These are phyloP conservation scores for Martes martes DNA, from an alignment of 2,113 vertebrate genomes.

Conservation along the genomic window DNA sequence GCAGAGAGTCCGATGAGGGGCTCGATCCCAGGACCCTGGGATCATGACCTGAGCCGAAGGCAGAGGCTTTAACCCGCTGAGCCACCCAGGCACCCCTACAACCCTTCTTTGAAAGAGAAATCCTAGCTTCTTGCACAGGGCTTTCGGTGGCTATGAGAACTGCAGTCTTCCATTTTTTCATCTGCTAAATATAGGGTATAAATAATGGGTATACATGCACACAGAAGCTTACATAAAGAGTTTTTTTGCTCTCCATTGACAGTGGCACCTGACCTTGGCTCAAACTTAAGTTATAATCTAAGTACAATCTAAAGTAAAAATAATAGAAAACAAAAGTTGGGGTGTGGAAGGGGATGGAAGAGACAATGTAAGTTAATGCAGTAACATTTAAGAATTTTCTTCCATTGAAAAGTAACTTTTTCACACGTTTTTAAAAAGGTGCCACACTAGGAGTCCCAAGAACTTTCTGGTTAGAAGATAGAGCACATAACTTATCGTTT, in stretches of 20 bases:
- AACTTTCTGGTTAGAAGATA: neutral
- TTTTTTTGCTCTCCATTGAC: neutral
- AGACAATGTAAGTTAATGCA: neutral
- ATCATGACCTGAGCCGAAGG: too few relatives aligned
- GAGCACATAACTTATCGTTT: neutral
- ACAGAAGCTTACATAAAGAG: neutral
- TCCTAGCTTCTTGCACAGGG: neutral
- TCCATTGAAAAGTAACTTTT: neutral
- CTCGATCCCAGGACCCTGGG: too few relatives aligned
- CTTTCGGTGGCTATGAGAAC: neutral
- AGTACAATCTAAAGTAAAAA: neutral
- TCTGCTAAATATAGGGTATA: neutral
- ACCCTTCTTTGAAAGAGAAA: slow-evolving; percentile 20
- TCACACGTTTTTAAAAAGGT: neutral
- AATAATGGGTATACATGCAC: neutral
- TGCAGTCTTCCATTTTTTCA: neutral
- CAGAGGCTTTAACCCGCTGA: too few relatives aligned
- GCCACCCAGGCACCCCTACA: neutral
- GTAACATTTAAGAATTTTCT: neutral
- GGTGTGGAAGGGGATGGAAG: neutral
- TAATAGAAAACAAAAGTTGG: neutral
- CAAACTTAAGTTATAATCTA: neutral
- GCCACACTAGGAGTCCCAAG: neutral
- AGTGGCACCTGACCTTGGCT: neutral
- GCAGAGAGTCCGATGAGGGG: too few relatives aligned